phyloP scores from a whole-genome alignment of 2,113 vertebrate genomes.

The Trematomus loennbergii region DNA sequence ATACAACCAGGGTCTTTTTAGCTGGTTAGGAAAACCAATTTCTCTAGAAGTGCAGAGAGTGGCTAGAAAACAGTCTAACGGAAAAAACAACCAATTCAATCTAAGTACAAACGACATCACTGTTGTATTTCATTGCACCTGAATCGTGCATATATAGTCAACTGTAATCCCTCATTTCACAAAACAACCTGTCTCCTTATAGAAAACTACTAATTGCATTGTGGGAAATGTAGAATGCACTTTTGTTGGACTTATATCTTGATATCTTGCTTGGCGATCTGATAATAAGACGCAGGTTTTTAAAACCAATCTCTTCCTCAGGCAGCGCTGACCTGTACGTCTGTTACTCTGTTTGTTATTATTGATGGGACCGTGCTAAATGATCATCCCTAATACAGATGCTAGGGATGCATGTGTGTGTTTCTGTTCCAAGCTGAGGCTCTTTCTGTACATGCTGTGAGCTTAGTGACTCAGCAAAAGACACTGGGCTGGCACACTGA shows the following conservation, averaged over 20 bases:
- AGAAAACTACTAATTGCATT: not conserved
- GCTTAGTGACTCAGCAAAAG: slow-evolving; percentile 70
- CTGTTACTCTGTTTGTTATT: not conserved
- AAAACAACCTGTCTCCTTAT: not conserved
- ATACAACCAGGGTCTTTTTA: not conserved
- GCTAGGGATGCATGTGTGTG: not conserved
- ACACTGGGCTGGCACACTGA: slow-evolving; percentile 42
- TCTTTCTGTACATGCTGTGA: slow-evolving; percentile 17
- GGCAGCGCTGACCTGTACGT: not conserved
- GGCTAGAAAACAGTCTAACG: too few species aligned
- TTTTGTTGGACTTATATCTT: too few species aligned
- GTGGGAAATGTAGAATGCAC: not conserved
- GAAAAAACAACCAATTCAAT: too few species aligned
- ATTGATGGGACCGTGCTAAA: not conserved
- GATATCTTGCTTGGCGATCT: too few species aligned
- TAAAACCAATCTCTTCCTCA: slow-evolving; percentile 2
- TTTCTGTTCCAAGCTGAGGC: slow-evolving; percentile 21
- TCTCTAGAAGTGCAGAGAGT: not conserved
- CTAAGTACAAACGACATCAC: not conserved
- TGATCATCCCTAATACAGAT: not conserved
- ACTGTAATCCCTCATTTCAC: not conserved
- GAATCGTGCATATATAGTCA: not conserved
- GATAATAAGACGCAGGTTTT: not conserved
- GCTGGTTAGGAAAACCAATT: not conserved
- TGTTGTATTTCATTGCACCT: not conserved